phyloP scores from a whole-genome alignment of 2,888 invertebrate species.

The Platycnemis pennipes region DNA sequence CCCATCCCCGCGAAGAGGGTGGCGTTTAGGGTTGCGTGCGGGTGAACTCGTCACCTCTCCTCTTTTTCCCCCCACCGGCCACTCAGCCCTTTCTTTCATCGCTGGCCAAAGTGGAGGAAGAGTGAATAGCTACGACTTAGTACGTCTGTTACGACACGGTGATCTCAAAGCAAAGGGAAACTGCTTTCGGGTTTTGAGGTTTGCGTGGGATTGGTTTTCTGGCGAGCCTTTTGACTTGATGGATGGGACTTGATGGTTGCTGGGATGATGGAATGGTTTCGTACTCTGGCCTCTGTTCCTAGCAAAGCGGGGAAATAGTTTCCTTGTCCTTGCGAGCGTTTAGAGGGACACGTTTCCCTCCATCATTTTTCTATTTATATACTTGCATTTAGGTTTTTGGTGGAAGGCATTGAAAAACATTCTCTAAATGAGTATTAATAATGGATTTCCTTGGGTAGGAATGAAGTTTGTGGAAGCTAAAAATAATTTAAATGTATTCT shows the following conservation, averaged over 20 bases:
- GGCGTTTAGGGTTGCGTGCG: not conserved
- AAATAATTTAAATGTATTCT: no score
- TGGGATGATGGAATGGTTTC: not conserved
- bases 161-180: not conserved
- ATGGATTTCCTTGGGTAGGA: no score
- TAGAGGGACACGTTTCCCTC: not conserved
- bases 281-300: not conserved
- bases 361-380: not conserved
- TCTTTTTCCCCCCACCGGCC: not conserved
- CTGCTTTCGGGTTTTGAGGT: not conserved
- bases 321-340: not conserved
- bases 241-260: constrained; percentile 18
- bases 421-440: not conserved
- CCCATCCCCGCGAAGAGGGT: not conserved
- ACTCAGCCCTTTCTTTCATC: constrained; percentile 1
- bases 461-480: no score
- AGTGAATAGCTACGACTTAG: not conserved
- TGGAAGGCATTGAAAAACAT: not conserved
- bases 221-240: not conserved
- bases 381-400: no score
- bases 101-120: not conserved
- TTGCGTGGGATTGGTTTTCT: constrained; percentile 4
- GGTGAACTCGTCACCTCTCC: not conserved
- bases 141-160: not conserved
- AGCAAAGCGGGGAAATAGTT: not conserved